These are phyloP conservation scores for Brienomyrus brachyistius DNA, from an alignment of 2,113 vertebrate species.

Conservation along the genomic window DNA sequence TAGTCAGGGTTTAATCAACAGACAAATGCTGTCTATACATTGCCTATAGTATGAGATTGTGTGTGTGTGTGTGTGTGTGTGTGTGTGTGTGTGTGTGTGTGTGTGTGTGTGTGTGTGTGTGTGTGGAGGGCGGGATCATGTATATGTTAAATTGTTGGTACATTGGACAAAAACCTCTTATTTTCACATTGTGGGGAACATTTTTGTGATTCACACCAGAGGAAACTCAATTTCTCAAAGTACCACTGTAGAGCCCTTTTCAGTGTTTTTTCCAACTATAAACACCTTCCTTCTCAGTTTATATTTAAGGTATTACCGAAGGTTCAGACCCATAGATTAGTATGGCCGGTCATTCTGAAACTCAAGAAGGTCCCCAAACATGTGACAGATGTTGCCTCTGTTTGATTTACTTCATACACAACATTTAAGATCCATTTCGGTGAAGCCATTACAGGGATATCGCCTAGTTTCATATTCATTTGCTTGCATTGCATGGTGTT, in stretches of 20 bases:
- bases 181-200: neutral
- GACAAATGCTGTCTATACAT: neutral
- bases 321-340: neutral
- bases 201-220: neutral
- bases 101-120: neutral
- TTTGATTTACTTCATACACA: neutral
- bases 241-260: conserved; percentile 33
- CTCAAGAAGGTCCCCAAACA: neutral
- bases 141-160: neutral
- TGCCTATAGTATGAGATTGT: neutral
- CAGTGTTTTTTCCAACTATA: conserved; percentile 24
- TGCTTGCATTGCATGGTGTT: neutral
- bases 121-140: neutral
- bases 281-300: conserved; percentile 1
- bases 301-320: conserved; percentile 22
- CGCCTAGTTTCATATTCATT: neutral
- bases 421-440: neutral
- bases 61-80: neutral
- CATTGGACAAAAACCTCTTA: neutral
- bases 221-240: conserved; percentile 19
- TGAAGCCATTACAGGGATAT: neutral
- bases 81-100: neutral
- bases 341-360: neutral
- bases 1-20: neutral
- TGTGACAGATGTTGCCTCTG: neutral